Percentiles rank a stretch among this genome's conserved stretches.
These are phyloP conservation scores for Listronotus oregonensis DNA, from an alignment of 1,140 invertebrate genomes.

Conservation along the genomic window DNA sequence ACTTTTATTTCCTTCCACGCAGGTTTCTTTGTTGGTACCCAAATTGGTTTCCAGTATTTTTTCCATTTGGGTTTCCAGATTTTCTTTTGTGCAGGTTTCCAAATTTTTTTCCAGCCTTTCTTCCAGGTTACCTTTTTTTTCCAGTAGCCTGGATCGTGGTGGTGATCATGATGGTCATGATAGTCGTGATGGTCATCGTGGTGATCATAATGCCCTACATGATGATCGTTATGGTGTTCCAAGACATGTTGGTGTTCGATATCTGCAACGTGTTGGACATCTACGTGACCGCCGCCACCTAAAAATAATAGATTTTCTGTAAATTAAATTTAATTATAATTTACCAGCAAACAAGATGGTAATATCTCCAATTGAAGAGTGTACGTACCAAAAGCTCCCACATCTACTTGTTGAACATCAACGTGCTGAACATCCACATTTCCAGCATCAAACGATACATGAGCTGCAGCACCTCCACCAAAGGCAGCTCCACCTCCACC, in stretches of 20 bases:
- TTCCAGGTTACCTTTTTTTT: conserved; percentile 69
- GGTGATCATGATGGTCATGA: conserved; percentile 48
- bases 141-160: conserved; percentile 65
- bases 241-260: conserved; percentile 23
- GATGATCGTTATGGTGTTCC: conserved; percentile 7
- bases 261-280: conserved; percentile 32
- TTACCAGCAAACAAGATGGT: no score
- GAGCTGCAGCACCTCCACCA: conserved; percentile 16
- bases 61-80: conserved; percentile 67
- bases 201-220: conserved; percentile 25
- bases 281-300: conserved; percentile 19
- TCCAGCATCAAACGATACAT: conserved; percentile 20
- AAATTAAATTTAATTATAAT: no score
- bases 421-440: conserved; percentile 27
- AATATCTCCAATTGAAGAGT: not conserved
- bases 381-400: not conserved
- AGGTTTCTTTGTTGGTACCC: conserved; percentile 65
- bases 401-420: conserved; percentile 25
- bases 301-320: not conserved
- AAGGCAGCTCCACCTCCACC: conserved; percentile 6
- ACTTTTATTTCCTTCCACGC: conserved; percentile 69
- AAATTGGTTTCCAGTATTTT: conserved; percentile 67
- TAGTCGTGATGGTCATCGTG: conserved; percentile 49
- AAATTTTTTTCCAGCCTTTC: conserved; percentile 64
- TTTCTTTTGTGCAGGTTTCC: conserved; percentile 65